phyloP scores from a whole-genome alignment of 2,113 vertebrate genomes.

The Nesospiza acunhae region DNA sequence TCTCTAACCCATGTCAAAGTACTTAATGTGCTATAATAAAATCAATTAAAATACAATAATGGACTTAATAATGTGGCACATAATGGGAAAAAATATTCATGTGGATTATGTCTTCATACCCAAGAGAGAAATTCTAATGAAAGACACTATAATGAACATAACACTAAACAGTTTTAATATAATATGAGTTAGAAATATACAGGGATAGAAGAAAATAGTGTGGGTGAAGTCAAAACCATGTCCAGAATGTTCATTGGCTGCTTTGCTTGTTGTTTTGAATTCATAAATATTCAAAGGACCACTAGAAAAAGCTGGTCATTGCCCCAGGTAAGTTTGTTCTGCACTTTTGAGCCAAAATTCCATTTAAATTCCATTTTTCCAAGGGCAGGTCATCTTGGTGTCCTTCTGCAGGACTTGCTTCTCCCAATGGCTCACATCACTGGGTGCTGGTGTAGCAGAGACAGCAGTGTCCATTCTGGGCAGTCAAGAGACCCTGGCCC shows the following conservation, averaged over 20 bases:
- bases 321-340: neutral
- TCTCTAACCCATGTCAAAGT: constrained; percentile 1
- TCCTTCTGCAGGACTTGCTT: neutral
- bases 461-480: neutral
- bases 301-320: neutral
- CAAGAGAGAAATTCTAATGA: constrained; percentile 33
- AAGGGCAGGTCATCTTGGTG: neutral
- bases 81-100: constrained; percentile 41
- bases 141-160: neutral
- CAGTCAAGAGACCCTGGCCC: neutral
- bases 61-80: constrained; percentile 9
- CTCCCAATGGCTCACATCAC: neutral
- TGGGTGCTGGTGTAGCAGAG: fast-evolving
- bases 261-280: constrained; percentile 42
- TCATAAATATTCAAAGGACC: neutral
- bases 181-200: neutral
- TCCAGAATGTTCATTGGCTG: constrained; percentile 30
- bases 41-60: constrained; percentile 50
- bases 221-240: neutral
- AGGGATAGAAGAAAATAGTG: neutral
- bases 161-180: constrained; percentile 1
- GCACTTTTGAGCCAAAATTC: neutral
- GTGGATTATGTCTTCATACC: constrained; percentile 31
- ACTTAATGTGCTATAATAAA: constrained; percentile 29
- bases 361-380: neutral